Evolutionary conservation across 2,888 invertebrate genomes (phyloP).

Genomic region (Tenodera sinensis): DNA sequence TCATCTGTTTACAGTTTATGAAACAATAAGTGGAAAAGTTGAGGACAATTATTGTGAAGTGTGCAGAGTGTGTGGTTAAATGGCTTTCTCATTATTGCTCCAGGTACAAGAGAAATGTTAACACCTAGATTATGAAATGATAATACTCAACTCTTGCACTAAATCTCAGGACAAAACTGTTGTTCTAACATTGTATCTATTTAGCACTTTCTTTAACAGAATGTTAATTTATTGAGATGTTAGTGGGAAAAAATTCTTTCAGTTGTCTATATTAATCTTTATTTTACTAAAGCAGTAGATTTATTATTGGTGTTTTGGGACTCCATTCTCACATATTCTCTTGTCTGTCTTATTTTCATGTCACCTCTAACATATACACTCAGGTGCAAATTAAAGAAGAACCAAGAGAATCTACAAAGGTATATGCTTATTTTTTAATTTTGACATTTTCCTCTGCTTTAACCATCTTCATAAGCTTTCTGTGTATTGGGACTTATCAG

Average conservation of each 20-base stretch:
- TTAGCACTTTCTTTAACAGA: background rate
- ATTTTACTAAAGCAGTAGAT: background rate
- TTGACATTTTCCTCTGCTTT: background rate
- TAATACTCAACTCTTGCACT: too few relatives aligned
- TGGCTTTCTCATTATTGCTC: background rate
- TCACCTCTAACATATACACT: slow-evolving; percentile 25
- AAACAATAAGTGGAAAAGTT: too few relatives aligned
- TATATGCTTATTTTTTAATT: slow-evolving; percentile 34
- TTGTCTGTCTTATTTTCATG: slow-evolving; percentile 31
- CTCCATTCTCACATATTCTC: slow-evolving; percentile 24
- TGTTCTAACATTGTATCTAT: background rate
- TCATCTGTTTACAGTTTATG: too few relatives aligned
- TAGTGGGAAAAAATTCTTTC: background rate
- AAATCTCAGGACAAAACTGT: background rate
- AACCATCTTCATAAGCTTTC: background rate
- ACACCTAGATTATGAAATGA: background rate
- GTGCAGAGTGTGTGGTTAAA: background rate
- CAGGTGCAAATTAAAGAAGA: slow-evolving; percentile 50
- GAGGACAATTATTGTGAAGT: too few relatives aligned
- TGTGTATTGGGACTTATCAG: background rate
- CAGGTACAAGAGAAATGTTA: background rate
- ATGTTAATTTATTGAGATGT: background rate
- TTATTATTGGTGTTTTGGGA: slow-evolving; percentile 24
- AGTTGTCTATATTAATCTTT: background rate
- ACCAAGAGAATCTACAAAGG: slow-evolving; percentile 42